These are phyloP conservation scores for Metopolophium dirhodum DNA, from an alignment of 1,140 invertebrate genomes.

Conservation along the genomic window DNA sequence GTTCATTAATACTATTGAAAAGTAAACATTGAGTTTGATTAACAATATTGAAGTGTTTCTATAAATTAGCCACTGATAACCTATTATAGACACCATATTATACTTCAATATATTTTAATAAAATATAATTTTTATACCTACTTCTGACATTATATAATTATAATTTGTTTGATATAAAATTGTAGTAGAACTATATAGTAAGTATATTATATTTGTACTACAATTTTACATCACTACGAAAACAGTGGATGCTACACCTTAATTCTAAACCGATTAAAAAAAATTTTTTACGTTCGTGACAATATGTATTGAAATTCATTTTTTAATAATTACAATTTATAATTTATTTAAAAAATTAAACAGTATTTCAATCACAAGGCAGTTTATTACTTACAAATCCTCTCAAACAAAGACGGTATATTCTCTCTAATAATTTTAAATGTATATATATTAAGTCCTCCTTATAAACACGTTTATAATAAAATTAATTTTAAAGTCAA, in stretches of 20 bases:
- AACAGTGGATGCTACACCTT: not conserved
- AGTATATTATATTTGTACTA: not conserved
- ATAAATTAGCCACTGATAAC: not conserved
- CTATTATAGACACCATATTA: not conserved
- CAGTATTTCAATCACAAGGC: not conserved
- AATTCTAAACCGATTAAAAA: not conserved
- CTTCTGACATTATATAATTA: not conserved
- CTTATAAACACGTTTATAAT: not conserved
- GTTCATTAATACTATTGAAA: not conserved
- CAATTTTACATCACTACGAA: not conserved
- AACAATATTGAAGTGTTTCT: not conserved
- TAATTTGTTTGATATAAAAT: not conserved
- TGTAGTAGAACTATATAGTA: not conserved
- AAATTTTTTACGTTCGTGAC: not conserved
- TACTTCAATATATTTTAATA: not conserved
- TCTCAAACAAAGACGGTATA: too few relatives aligned
- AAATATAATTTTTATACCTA: not conserved
- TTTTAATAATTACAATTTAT: not conserved
- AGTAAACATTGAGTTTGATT: not conserved
- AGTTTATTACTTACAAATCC: too few relatives aligned
- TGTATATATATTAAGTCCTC: not conserved
- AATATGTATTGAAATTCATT: not conserved
- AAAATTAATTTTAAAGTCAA: not conserved
- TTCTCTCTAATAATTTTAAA: too few relatives aligned
- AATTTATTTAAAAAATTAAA: not conserved